Conservation (phyloP, 2,888 invertebrate genomes). For the Mythimna lalbum region DNA sequence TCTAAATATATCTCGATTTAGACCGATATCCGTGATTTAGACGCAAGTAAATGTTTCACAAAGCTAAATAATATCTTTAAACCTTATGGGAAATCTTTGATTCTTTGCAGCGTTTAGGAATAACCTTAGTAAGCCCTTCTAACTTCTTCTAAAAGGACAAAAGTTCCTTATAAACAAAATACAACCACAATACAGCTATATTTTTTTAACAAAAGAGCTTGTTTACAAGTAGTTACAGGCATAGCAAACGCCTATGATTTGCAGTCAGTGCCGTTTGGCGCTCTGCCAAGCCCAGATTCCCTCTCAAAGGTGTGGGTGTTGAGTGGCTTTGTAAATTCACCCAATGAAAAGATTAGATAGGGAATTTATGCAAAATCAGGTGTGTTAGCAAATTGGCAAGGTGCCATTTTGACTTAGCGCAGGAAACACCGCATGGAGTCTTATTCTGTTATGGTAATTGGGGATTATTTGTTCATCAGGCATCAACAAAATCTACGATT, state of each 20-base stretch:
- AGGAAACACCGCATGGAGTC: constrained; percentile 7
- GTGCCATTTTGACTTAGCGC: constrained; percentile 55
- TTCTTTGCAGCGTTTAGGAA: no score
- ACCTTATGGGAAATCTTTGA: background rate
- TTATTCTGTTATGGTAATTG: constrained; percentile 18
- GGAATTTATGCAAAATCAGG: constrained; percentile 66
- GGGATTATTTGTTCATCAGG: background rate
- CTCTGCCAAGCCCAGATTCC: constrained; percentile 63
- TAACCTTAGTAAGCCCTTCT: no score
- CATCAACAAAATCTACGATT: background rate
- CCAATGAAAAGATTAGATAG: constrained; percentile 69
- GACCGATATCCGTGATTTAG: no score
- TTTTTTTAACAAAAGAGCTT: constrained; percentile 47
- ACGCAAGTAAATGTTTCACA: background rate
- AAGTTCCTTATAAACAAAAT: background rate
- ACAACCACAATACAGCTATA: background rate
- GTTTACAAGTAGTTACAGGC: constrained; percentile 69
- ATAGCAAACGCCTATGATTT: constrained; percentile 66
- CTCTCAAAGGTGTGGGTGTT: constrained; percentile 59
- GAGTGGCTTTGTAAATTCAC: constrained; percentile 63
- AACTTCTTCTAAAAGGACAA: background rate
- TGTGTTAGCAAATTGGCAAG: constrained; percentile 61
- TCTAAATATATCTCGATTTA: no score
- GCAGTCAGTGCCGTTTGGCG: constrained; percentile 65
- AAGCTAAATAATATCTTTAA: no score